Conservation (phyloP, 2,888 invertebrate species). For the Pachycephus smyrnensis region DNA sequence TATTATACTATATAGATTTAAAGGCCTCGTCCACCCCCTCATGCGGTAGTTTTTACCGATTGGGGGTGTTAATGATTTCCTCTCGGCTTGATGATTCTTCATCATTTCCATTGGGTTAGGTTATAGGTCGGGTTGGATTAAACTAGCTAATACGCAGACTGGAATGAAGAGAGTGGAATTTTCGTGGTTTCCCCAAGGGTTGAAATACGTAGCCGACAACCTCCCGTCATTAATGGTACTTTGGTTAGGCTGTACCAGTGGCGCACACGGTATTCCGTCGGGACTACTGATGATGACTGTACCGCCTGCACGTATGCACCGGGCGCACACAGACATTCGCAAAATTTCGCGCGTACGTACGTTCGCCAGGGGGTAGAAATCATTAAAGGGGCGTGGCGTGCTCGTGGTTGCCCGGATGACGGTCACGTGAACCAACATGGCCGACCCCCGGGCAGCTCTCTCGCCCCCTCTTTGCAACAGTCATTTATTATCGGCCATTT, state of each 20-base stretch:
- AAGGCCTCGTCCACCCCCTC: not conserved
- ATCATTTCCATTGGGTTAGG: not conserved
- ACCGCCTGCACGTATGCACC: slow-evolving; percentile 36
- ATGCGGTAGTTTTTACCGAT: not conserved
- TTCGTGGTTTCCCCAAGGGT: not conserved
- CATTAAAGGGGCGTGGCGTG: slow-evolving; percentile 67
- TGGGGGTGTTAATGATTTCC: not conserved
- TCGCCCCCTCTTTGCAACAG: slow-evolving; percentile 59
- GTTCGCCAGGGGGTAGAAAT: slow-evolving; percentile 65
- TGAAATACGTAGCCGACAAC: not conserved
- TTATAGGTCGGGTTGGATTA: not conserved
- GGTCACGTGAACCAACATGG: slow-evolving; percentile 68
- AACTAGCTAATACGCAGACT: not conserved
- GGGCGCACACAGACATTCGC: slow-evolving; percentile 38
- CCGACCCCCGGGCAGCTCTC: slow-evolving; percentile 45
- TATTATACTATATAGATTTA: not conserved
- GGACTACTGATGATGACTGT: slow-evolving; percentile 65
- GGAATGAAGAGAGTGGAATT: not conserved
- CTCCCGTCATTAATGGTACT: not conserved
- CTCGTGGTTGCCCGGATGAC: slow-evolving; percentile 67
- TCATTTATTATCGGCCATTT: slow-evolving; percentile 68
- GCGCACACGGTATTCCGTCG: slow-evolving; percentile 9
- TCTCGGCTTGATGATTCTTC: not conserved
- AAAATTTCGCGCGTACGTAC: slow-evolving; percentile 57
- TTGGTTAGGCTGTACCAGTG: slow-evolving; percentile 45